Evolutionary conservation across 2,797 vertebrate species (phyloP).

Genomic region (Harpagifer antarcticus): DNA sequence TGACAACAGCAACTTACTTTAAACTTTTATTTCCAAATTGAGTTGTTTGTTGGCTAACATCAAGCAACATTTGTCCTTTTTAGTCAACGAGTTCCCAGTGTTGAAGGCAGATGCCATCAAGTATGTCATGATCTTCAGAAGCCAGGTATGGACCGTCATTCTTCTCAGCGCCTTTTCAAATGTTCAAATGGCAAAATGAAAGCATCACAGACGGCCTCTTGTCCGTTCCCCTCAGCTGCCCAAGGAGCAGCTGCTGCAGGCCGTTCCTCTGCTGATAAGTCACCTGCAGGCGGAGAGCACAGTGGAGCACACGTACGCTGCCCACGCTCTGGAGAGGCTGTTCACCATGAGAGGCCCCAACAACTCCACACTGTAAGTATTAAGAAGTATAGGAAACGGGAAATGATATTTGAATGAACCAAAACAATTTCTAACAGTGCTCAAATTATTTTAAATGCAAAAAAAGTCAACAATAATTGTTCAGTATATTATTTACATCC

Average conservation of each 20-base stretch:
- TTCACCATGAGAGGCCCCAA: conserved; percentile 97
- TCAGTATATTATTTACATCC: neutral
- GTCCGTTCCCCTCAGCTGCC: conserved; percentile 87
- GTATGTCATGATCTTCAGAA: conserved; percentile 99
- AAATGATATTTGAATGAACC: neutral
- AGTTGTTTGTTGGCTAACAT: neutral
- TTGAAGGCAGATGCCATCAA: conserved; percentile 99
- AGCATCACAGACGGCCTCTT: neutral
- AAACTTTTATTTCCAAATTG: neutral
- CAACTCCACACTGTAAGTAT: conserved; percentile 92
- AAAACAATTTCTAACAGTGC: neutral
- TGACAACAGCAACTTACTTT: neutral
- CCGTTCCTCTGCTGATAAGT: conserved; percentile 92
- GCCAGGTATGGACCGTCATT: conserved; percentile 87
- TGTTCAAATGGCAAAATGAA: neutral
- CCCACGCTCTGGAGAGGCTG: conserved; percentile 95
- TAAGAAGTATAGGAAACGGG: neutral
- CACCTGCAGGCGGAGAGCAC: conserved; percentile 95
- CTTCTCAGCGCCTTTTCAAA: neutral
- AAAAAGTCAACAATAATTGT: neutral
- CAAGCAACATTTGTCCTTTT: conserved; percentile 16
- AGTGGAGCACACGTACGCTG: conserved; percentile 96
- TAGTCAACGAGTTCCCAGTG: conserved; percentile 99
- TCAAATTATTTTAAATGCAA: neutral
- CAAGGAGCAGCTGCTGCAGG: conserved; percentile 94